These are phyloP conservation scores for Pollenia amentaria DNA, from an alignment of 2,888 invertebrate genomes.

Conservation along the genomic window DNA sequence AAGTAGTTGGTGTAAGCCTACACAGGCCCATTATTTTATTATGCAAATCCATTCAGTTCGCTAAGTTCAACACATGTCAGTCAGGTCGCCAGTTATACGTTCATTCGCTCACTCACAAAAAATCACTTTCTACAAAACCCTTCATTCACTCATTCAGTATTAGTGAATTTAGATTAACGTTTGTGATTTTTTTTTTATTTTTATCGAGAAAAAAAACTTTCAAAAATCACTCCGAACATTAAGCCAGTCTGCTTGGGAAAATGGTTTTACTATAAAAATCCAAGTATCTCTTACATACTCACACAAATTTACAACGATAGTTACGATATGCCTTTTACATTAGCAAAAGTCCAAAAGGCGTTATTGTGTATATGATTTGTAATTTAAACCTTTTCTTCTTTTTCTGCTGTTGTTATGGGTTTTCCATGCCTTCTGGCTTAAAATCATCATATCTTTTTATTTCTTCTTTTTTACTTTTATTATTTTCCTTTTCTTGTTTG, in stretches of 20 bases:
- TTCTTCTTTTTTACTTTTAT: not conserved
- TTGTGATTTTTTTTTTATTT: constrained; percentile 44
- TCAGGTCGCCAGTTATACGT: constrained; percentile 31
- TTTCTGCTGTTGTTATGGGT: constrained; percentile 36
- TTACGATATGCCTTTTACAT: constrained; percentile 53
- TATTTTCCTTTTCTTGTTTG: not conserved
- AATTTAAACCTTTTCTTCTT: constrained; percentile 69
- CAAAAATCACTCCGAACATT: constrained; percentile 20
- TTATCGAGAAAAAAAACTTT: not conserved
- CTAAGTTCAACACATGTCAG: constrained; percentile 33
- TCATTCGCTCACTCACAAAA: constrained; percentile 4
- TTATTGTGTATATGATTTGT: constrained; percentile 59
- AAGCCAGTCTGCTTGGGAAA: constrained; percentile 27
- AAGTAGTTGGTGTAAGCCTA: constrained; percentile 43
- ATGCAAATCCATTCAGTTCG: constrained; percentile 60
- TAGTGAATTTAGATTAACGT: constrained; percentile 65
- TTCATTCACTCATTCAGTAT: constrained; percentile 11
- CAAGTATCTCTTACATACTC: not conserved
- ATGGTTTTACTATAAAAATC: constrained; percentile 10
- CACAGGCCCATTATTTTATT: constrained; percentile 49
- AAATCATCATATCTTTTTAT: constrained; percentile 21
- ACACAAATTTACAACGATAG: not conserved
- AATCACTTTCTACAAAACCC: not conserved
- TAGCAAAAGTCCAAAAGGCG: constrained; percentile 57
- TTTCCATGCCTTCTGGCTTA: constrained; percentile 38